Conservation (phyloP, 1,140 invertebrate species). For the Capitella teleta region DNA sequence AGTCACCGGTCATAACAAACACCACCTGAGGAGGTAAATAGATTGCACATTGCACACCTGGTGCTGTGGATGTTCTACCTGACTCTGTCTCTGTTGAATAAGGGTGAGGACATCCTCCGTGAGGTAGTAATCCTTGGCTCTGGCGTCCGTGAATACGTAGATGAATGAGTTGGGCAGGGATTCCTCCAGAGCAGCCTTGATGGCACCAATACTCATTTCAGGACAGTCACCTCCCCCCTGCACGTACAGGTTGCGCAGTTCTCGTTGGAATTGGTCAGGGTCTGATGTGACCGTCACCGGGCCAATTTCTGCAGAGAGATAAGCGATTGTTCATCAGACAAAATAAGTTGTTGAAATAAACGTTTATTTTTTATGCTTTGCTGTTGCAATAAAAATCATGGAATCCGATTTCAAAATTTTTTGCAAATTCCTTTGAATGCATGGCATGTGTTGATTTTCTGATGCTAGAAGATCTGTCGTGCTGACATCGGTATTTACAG, state of each 20-base stretch:
- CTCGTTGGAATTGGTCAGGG: slow-evolving; percentile 48
- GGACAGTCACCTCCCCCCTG: slow-evolving; percentile 64
- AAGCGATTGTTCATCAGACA: too few species aligned
- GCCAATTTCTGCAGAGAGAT: slow-evolving; percentile 42
- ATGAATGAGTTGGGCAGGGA: slow-evolving; percentile 57
- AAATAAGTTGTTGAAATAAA: too few species aligned
- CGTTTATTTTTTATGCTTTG: too few species aligned
- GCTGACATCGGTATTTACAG: too few species aligned
- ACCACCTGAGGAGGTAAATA: slow-evolving; percentile 48
- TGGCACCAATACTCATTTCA: slow-evolving; percentile 56
- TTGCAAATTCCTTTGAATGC: too few species aligned
- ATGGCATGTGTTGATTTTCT: too few species aligned
- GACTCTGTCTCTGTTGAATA: slow-evolving; percentile 59
- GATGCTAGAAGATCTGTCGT: too few species aligned
- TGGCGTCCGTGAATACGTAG: slow-evolving; percentile 67
- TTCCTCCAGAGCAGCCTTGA: slow-evolving; percentile 53
- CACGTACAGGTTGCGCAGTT: slow-evolving; percentile 50
- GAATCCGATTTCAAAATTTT: too few species aligned
- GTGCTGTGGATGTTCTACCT: slow-evolving; percentile 42
- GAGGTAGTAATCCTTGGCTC: slow-evolving; percentile 54
- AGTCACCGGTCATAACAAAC: slow-evolving; percentile 64
- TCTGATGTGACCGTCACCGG: slow-evolving; percentile 52
- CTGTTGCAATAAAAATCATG: too few species aligned
- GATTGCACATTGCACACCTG: not conserved
- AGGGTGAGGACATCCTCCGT: slow-evolving; percentile 53